Conservation (phyloP, 2,797 vertebrate species). For the Catharus ustulatus region DNA sequence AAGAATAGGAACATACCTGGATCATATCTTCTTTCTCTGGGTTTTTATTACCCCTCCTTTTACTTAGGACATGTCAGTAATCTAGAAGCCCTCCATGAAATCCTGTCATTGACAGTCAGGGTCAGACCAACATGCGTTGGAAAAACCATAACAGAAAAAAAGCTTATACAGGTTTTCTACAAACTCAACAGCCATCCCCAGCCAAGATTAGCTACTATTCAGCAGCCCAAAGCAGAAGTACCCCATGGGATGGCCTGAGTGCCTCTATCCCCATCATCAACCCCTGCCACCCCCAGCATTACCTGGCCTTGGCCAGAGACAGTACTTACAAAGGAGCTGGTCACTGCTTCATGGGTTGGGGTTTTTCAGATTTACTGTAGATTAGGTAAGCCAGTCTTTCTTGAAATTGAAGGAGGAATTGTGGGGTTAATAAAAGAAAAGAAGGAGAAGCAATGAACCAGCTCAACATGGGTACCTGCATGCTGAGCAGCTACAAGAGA, state of each 20-base stretch:
- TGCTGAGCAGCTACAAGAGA: not conserved
- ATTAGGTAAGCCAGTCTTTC: not conserved
- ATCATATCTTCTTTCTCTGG: not conserved
- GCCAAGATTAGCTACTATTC: not conserved
- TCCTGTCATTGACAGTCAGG: not conserved
- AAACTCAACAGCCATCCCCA: fast-evolving
- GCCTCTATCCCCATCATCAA: fast-evolving
- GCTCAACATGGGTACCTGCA: fast-evolving
- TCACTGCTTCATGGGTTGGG: not conserved
- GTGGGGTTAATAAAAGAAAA: not conserved
- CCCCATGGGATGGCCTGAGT: not conserved
- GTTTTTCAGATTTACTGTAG: not conserved
- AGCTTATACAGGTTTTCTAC: not conserved
- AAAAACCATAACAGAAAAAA: not conserved
- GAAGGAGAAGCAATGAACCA: not conserved
- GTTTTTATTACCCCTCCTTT: not conserved
- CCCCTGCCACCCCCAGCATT: not conserved
- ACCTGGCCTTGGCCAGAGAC: not conserved
- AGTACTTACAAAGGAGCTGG: not conserved
- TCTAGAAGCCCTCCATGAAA: not conserved
- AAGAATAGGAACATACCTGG: not conserved
- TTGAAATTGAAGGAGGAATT: not conserved
- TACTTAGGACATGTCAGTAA: not conserved
- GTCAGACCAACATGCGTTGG: not conserved
- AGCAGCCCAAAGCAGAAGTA: not conserved